These are phyloP conservation scores for Sphaerodactylus townsendi DNA, from an alignment of 2,113 vertebrate genomes.

Conservation along the genomic window DNA sequence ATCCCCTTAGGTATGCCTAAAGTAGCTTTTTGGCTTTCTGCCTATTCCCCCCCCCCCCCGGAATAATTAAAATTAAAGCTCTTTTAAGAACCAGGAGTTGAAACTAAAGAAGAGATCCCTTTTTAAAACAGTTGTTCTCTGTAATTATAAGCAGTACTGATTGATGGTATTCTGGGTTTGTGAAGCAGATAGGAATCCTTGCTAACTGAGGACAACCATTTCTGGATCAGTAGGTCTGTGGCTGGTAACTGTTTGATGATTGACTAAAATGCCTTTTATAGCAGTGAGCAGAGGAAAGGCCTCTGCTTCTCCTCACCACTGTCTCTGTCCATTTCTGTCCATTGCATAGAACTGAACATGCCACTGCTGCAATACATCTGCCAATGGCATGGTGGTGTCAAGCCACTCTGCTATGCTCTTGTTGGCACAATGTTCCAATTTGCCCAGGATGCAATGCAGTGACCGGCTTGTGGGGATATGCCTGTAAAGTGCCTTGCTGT, in stretches of 20 bases:
- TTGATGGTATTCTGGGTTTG: not conserved
- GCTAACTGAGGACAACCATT: not conserved
- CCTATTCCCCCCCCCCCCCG: too few species aligned
- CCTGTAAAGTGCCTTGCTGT: not conserved
- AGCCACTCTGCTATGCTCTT: not conserved
- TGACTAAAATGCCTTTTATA: not conserved
- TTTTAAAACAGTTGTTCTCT: too few species aligned
- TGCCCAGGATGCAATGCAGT: not conserved
- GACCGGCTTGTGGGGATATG: not conserved
- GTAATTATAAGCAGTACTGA: too few species aligned
- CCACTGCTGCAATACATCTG: not conserved
- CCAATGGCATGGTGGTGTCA: not conserved
- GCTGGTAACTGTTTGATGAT: not conserved
- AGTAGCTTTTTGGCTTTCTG: not conserved
- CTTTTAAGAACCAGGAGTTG: not conserved
- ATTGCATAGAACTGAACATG: not conserved
- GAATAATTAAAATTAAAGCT: not conserved
- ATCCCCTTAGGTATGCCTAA: not conserved
- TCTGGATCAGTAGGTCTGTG: not conserved
- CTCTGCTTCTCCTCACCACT: not conserved
- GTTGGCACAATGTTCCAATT: not conserved
- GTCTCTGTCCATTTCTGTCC: not conserved
- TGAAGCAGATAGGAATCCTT: not conserved
- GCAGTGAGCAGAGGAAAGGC: not conserved
- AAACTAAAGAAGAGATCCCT: too few species aligned